Evolutionary conservation across 2,888 invertebrate genomes (phyloP).

Genomic region (Tolmerus cingulatus): DNA sequence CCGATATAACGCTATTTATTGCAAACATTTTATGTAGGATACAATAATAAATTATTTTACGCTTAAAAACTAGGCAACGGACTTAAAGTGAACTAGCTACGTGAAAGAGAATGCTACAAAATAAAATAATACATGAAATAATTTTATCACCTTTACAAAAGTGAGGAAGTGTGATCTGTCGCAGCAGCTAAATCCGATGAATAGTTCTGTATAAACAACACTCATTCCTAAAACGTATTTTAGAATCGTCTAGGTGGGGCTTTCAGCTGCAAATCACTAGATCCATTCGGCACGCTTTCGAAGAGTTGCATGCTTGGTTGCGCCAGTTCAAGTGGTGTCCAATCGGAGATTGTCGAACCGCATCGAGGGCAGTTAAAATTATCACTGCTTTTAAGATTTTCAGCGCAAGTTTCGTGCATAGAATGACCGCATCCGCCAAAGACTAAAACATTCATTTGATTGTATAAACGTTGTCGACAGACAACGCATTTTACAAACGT

Average conservation of each 20-base stretch:
- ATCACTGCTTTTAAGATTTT: constrained; percentile 34
- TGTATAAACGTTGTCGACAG: constrained; percentile 59
- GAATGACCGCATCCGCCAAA: constrained; percentile 61
- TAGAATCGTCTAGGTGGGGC: constrained; percentile 61
- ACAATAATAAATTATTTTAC: constrained; percentile 11
- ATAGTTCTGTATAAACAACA: not conserved
- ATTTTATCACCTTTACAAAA: not conserved
- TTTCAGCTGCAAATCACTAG: constrained; percentile 58
- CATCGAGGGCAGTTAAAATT: constrained; percentile 58
- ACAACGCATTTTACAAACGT: constrained; percentile 59
- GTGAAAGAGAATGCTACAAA: not conserved
- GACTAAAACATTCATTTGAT: constrained; percentile 56
- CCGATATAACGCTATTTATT: not conserved
- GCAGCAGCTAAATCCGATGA: not conserved
- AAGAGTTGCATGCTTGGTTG: constrained; percentile 55
- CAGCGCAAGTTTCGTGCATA: constrained; percentile 58
- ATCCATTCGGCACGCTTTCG: constrained; percentile 49
- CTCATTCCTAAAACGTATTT: constrained; percentile 16
- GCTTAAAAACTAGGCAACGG: constrained; percentile 11
- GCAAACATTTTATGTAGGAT: not conserved
- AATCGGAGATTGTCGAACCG: constrained; percentile 50
- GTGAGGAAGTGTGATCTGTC: not conserved
- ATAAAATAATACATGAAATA: not conserved
- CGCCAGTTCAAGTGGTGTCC: constrained; percentile 54
- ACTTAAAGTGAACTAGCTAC: not conserved